These are phyloP conservation scores for Eciton burchellii DNA, from an alignment of 1,140 invertebrate genomes.

Conservation along the genomic window DNA sequence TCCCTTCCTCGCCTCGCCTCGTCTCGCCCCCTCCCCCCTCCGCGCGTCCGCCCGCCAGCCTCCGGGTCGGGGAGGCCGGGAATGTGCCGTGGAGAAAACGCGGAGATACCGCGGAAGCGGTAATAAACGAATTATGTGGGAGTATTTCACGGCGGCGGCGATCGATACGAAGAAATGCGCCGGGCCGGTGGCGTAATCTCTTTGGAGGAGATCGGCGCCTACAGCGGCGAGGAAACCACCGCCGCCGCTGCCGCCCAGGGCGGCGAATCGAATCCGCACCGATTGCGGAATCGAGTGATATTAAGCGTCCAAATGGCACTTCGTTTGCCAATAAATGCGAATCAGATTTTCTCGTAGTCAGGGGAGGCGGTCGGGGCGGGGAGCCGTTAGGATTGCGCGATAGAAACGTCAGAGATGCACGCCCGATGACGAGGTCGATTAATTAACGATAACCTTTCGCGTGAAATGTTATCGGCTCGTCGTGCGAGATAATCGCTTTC, in stretches of 20 bases:
- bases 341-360: too few species aligned
- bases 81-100: constrained; percentile 50
- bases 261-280: too few species aligned
- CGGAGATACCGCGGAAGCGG: constrained; percentile 59
- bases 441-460: too few species aligned
- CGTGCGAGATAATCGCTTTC: too few species aligned
- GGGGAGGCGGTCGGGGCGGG: neutral
- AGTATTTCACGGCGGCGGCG: constrained; percentile 52
- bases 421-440: too few species aligned
- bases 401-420: too few species aligned
- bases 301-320: constrained; percentile 37
- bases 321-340: constrained; percentile 27
- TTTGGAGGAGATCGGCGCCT: constrained; percentile 51
- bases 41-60: too few species aligned
- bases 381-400: too few species aligned
- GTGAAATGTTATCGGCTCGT: too few species aligned
- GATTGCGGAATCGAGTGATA: constrained; percentile 25
- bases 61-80: too few species aligned
- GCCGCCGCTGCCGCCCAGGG: neutral
- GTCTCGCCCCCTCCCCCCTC: too few species aligned
- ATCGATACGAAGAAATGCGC: constrained; percentile 59
- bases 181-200: constrained; percentile 48
- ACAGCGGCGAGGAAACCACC: constrained; percentile 40
- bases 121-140: constrained; percentile 61
- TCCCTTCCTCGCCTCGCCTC: neutral